A percentile compares a stretch with the other conserved stretches of the same genome.
Conservation (phyloP, 1,140 invertebrate species). For the Babylonia areolata region DNA sequence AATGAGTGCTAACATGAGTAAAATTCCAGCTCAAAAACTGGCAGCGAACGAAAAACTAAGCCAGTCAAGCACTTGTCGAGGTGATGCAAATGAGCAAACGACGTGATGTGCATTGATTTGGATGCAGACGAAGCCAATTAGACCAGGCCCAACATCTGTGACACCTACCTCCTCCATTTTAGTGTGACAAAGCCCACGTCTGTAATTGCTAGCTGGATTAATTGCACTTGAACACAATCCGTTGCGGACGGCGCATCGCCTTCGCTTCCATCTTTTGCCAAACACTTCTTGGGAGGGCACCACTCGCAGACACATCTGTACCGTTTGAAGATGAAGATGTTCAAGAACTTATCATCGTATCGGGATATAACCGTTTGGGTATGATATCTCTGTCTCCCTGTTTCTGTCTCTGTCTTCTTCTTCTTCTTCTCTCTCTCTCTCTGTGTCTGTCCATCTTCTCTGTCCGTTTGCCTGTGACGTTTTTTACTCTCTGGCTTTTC, state of each 20-base stretch:
- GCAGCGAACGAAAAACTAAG: too few species aligned
- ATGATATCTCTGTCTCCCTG: conserved; percentile 2
- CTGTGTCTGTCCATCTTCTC: too few species aligned
- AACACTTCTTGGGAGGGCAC: conserved; percentile 6
- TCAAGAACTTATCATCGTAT: conserved; percentile 19
- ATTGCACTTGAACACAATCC: background rate
- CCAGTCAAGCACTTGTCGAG: too few species aligned
- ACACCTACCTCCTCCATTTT: conserved; percentile 38
- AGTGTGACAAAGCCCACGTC: background rate
- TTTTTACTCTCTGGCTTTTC: too few species aligned
- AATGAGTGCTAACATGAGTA: too few species aligned
- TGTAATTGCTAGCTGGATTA: background rate
- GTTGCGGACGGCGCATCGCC: background rate
- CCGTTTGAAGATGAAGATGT: conserved; percentile 26
- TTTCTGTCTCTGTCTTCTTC: background rate
- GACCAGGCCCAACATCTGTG: conserved; percentile 18
- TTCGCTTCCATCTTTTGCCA: conserved; percentile 7
- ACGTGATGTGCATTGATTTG: background rate
- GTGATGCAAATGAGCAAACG: background rate
- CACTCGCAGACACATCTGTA: conserved; percentile 6
- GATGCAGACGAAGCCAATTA: conserved; percentile 20
- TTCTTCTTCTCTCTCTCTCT: background rate
- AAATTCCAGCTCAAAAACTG: too few species aligned
- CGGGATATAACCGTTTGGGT: conserved; percentile 28
- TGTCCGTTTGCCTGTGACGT: too few species aligned